Evolutionary conservation across 2,113 vertebrate species (phyloP).

Genomic region (Catharus bicknelli): DNA sequence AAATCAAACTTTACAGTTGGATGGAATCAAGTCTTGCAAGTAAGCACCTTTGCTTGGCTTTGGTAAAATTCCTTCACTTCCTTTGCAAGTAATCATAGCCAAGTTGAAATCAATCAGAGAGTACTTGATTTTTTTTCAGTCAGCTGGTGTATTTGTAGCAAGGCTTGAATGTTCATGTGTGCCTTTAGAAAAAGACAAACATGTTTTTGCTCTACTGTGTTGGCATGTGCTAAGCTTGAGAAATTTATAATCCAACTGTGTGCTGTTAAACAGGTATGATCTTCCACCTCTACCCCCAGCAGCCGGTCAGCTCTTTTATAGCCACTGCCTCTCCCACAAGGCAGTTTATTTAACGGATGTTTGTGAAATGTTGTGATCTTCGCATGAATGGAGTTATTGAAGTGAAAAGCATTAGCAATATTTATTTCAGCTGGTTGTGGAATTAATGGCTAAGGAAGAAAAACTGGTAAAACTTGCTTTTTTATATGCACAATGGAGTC

Average conservation of each 20-base stretch:
- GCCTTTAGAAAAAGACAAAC: background rate
- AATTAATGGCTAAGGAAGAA: conserved; percentile 12
- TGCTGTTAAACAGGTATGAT: background rate
- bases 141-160: background rate
- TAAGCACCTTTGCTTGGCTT: background rate
- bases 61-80: background rate
- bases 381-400: conserved; percentile 34
- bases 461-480: conserved; percentile 37
- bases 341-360: conserved; percentile 31
- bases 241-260: background rate
- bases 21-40: background rate
- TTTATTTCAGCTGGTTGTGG: background rate
- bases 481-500: background rate
- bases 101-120: background rate
- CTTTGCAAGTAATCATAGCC: background rate
- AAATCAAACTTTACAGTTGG: background rate
- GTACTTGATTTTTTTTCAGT: background rate
- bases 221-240: background rate
- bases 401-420: conserved; percentile 19
- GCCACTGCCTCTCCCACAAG: background rate
- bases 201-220: background rate
- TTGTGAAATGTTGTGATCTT: conserved; percentile 27
- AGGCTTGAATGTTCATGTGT: background rate
- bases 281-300: background rate
- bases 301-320: background rate